Evolutionary conservation across 2,113 vertebrate species (phyloP).

Genomic region (Heliornis fulica): DNA sequence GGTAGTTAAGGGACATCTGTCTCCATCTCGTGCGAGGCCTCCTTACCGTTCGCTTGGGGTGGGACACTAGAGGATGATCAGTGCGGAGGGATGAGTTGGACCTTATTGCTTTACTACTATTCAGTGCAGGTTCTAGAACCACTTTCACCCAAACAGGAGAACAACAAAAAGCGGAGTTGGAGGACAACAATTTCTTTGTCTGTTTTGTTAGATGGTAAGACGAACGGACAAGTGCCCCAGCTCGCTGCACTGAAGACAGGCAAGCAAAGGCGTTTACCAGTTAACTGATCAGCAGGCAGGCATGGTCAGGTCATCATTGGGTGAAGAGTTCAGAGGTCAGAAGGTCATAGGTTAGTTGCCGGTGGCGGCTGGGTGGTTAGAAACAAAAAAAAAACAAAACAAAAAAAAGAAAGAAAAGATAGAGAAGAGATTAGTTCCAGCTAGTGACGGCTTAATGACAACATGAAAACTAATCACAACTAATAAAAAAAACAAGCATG

Average conservation of each 20-base stretch:
- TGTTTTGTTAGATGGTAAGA: constrained; percentile 88
- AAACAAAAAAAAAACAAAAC: constrained; percentile 81
- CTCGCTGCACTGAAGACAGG: constrained; percentile 88
- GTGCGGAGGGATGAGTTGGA: constrained; percentile 82
- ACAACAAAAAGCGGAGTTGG: constrained; percentile 76
- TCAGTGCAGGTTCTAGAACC: constrained; percentile 91
- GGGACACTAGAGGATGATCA: constrained; percentile 76
- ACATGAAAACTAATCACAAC: constrained; percentile 95
- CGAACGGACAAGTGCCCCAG: constrained; percentile 86
- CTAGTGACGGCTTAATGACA: constrained; percentile 99
- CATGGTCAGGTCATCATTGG: constrained; percentile 99
- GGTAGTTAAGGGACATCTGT: constrained; percentile 76
- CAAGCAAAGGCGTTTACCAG: constrained; percentile 94
- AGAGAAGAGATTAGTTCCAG: constrained; percentile 99
- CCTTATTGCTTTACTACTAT: constrained; percentile 92
- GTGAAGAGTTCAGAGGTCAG: constrained; percentile 99
- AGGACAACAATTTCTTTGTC: constrained; percentile 83
- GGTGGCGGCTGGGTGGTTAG: constrained; percentile 99
- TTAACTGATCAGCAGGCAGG: constrained; percentile 98
- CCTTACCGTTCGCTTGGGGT: constrained; percentile 80
- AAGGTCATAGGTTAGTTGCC: constrained; percentile 99
- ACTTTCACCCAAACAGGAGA: constrained; percentile 80
- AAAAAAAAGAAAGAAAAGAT: constrained; percentile 88
- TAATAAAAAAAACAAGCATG: constrained; percentile 89
- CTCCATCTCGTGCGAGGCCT: constrained; percentile 77